Evolutionary conservation across 1,140 invertebrate genomes (phyloP).

Genomic region (Parapsyche elsis): DNA sequence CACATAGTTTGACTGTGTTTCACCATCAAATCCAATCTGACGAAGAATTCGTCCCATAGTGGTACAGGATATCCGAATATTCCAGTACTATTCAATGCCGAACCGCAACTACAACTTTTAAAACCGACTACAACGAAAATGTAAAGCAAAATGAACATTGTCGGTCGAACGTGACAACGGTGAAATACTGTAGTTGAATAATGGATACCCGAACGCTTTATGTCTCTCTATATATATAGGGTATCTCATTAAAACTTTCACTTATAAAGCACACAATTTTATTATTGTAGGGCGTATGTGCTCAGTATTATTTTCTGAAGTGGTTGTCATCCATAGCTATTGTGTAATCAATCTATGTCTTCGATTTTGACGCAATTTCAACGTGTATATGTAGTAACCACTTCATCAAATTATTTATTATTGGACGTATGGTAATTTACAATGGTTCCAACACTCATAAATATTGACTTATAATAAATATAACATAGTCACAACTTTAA

Average conservation of each 20-base stretch:
- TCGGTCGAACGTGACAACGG: too few relatives aligned
- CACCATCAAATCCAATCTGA: neutral
- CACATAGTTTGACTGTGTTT: slow-evolving; percentile 4
- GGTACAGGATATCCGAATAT: neutral
- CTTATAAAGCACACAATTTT: neutral
- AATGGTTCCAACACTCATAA: too few relatives aligned
- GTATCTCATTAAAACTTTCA: slow-evolving; percentile 1
- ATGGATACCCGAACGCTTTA: too few relatives aligned
- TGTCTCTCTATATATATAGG: neutral
- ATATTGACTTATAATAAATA: too few relatives aligned
- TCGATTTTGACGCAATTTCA: neutral
- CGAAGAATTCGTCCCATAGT: slow-evolving; percentile 5
- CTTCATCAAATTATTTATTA: too few relatives aligned
- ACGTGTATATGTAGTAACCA: too few relatives aligned
- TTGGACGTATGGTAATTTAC: too few relatives aligned
- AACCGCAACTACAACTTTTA: neutral
- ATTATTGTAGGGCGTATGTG: neutral
- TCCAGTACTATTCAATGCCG: neutral
- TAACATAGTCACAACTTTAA: neutral
- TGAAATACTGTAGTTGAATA: too few relatives aligned
- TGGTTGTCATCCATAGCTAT: slow-evolving; percentile 8
- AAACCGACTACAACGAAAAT: neutral
- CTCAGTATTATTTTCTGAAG: slow-evolving; percentile 4
- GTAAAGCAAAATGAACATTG: too few relatives aligned
- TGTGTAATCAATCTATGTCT: slow-evolving; percentile 18